Evolutionary conservation across 2,113 vertebrate species (phyloP), one percentile per base, ranked within the genome.

Genomic region (Rhinopomastus cyanomelas): DNA sequence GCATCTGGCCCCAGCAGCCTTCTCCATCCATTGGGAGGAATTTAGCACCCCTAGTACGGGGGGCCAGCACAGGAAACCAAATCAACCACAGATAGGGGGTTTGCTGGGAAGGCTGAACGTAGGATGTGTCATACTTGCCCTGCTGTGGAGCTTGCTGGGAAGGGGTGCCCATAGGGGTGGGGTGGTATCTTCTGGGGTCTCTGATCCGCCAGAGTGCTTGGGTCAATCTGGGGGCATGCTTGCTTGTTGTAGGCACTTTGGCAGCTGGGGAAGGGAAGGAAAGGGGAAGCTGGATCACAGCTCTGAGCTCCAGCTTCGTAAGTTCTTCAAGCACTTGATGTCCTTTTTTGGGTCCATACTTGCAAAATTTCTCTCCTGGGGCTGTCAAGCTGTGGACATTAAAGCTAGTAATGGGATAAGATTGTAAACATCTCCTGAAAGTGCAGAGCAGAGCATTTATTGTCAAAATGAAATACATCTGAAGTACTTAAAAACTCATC

Each of bases 401-500:
- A 92, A 81, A 89, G 74, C 66, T 74, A 48, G 65, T 88, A 93
- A 95, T 34, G 78, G 83, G 74, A 49, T 67, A 64, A 89, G 78
- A 92, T 1, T 68, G 71, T 80, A 95, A 94, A 90, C 56, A 84
- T 87, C 48, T 76, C 75, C 52, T 90, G 78, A 67, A 82, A 88
- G 92, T 1, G 11, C n/a, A 30, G 29, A 64, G 88, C 84, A 82
- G 44, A 93, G 86, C 64, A 67, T 90, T 93, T 68, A 90, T 66
- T 81, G 85, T 84, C 64, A 90, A 87, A 91, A 84, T 61, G 71
- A 93, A 93, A 91, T 87, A 86, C 64, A 55, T 90, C 76, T 77
- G 23, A 81, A 94, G 78, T 11, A 37, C 67, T 90, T 91, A 69
- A 86, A 85, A 95, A 85, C 21, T 93, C 81, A 77, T 49, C 77